Percentiles rank a stretch among this genome's conserved stretches.
Conservation (phyloP, 2,113 vertebrate genomes). For the Mirounga angustirostris region DNA sequence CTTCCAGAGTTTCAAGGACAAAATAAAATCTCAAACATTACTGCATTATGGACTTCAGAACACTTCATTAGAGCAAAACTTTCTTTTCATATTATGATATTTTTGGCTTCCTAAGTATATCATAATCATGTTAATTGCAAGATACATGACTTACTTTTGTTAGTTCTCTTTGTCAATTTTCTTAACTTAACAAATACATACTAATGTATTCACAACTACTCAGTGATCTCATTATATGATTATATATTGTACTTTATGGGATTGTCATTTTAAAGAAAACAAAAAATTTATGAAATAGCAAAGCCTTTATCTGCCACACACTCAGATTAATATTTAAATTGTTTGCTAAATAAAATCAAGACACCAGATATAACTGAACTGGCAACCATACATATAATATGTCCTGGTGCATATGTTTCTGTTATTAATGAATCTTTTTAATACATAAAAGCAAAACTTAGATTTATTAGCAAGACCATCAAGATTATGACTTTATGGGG, state of each 20-base stretch:
- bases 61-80: background rate
- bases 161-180: background rate
- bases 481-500: background rate
- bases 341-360: conserved; percentile 21
- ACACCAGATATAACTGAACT: background rate
- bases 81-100: background rate
- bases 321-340: background rate
- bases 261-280: background rate
- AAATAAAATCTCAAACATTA: background rate
- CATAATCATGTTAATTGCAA: background rate
- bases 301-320: background rate
- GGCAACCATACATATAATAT: background rate
- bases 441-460: background rate
- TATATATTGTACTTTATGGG: background rate
- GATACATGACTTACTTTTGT: background rate
- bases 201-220: background rate
- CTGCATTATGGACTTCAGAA: background rate
- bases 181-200: background rate
- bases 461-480: background rate
- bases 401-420: background rate
- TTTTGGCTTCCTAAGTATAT: background rate
- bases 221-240: background rate
- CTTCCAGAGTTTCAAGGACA: background rate
- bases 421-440: background rate
- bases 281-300: background rate